phyloP scores from a whole-genome alignment of 2,888 invertebrate genomes.

The Andrena bicolor region DNA sequence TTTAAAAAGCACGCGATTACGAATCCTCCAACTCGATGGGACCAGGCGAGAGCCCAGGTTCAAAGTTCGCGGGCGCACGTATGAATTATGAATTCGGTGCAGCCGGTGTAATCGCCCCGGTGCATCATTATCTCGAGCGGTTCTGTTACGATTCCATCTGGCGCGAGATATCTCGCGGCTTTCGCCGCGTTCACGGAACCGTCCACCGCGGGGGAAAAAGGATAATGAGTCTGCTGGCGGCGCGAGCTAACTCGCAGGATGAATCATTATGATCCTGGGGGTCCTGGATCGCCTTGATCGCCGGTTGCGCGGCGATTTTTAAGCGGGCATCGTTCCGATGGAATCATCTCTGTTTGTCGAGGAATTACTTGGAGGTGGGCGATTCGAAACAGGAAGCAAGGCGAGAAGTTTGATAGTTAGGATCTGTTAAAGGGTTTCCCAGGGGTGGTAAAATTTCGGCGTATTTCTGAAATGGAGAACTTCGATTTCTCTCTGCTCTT shows the following conservation, averaged over 20 bases:
- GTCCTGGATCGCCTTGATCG: conserved; percentile 12
- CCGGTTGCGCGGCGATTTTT: neutral
- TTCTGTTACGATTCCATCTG: conserved; percentile 69
- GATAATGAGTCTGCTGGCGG: conserved; percentile 8
- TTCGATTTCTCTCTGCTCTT: conserved; percentile 8
- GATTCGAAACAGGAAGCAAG: neutral
- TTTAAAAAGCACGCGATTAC: conserved; percentile 41
- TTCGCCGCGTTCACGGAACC: conserved; percentile 38
- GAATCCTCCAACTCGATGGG: neutral
- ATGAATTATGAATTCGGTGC: conserved; percentile 76
- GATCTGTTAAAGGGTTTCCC: neutral
- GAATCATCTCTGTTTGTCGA: conserved; percentile 10
- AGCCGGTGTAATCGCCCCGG: conserved; percentile 59
- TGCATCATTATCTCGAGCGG: conserved; percentile 66
- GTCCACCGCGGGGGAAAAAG: conserved; percentile 24
- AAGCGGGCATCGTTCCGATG: neutral
- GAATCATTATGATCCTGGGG: conserved; percentile 30
- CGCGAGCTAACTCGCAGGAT: conserved; percentile 48
- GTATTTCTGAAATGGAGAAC: neutral
- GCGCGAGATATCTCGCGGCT: conserved; percentile 57
- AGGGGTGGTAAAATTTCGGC: no score
- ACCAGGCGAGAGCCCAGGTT: conserved; percentile 45
- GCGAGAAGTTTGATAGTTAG: no score
- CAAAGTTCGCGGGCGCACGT: conserved; percentile 69
- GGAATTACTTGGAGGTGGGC: neutral